Evolutionary conservation across 2,888 invertebrate genomes (phyloP).

Genomic region (Tiliacea citrago): DNA sequence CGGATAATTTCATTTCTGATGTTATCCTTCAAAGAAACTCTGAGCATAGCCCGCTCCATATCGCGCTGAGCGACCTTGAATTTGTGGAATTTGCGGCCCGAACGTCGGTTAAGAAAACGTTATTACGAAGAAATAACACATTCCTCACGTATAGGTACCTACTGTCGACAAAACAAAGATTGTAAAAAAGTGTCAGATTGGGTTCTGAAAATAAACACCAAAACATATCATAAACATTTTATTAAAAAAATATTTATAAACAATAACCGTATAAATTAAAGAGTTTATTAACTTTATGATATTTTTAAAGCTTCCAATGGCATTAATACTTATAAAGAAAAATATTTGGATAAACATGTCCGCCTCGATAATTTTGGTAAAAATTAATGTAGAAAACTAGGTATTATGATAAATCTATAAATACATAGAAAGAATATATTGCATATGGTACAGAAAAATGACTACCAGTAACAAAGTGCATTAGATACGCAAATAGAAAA

Average conservation of each 20-base stretch:
- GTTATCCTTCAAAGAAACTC: too few relatives aligned
- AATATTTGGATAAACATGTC: conserved; percentile 42
- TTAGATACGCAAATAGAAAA: neutral
- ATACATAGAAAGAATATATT: neutral
- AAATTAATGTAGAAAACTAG: neutral
- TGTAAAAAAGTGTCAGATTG: neutral
- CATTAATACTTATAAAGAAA: conserved; percentile 46
- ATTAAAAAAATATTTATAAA: conserved; percentile 41
- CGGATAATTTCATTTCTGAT: too few relatives aligned
- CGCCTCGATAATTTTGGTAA: conserved; percentile 12
- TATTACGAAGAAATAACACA: too few relatives aligned
- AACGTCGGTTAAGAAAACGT: too few relatives aligned
- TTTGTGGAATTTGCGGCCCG: too few relatives aligned
- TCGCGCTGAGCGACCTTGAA: too few relatives aligned
- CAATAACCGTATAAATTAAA: conserved; percentile 24
- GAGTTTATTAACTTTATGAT: conserved; percentile 19
- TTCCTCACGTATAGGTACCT: neutral
- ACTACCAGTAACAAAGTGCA: neutral
- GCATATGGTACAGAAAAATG: neutral
- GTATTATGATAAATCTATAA: neutral
- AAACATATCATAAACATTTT: conserved; percentile 37
- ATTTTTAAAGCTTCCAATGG: conserved; percentile 59
- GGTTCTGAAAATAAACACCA: conserved; percentile 22
- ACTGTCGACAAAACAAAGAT: neutral
- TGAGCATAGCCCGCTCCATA: too few relatives aligned